Percentiles rank a stretch among this genome's conserved stretches.
These are phyloP conservation scores for Muntiacus reevesi DNA, from an alignment of 2,113 vertebrate genomes.

Conservation along the genomic window DNA sequence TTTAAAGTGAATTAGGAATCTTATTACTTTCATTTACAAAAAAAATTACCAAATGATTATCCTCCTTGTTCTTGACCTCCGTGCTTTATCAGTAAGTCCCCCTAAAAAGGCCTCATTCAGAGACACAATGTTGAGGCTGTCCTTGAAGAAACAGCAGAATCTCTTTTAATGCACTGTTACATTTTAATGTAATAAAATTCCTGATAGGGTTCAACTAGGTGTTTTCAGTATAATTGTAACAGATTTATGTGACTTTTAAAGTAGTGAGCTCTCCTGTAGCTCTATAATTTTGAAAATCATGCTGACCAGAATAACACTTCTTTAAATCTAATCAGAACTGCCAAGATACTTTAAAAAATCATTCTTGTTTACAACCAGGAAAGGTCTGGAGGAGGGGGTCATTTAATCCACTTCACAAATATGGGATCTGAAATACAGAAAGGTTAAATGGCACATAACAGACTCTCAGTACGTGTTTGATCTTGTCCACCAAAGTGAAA, in stretches of 20 bases:
- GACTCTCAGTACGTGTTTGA: neutral
- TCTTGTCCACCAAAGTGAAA: neutral
- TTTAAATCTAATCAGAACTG: neutral
- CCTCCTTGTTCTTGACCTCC: neutral
- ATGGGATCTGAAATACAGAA: neutral
- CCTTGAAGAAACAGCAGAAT: neutral
- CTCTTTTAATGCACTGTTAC: neutral
- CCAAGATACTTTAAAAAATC: neutral
- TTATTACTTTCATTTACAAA: neutral
- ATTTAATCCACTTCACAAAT: neutral
- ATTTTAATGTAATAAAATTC: neutral
- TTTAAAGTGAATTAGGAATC: neutral
- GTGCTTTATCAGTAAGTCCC: neutral
- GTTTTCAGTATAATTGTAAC: conserved; percentile 1
- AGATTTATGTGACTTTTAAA: neutral
- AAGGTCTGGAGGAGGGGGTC: neutral
- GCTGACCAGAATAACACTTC: neutral
- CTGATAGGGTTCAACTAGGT: neutral
- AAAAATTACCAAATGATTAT: neutral
- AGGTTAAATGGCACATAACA: neutral
- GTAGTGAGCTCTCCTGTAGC: neutral
- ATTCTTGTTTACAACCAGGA: neutral
- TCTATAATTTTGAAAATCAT: neutral
- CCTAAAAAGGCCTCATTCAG: neutral
- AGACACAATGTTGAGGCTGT: neutral